phyloP scores from a whole-genome alignment of 2,888 invertebrate genomes.

The Campoplex capitator region DNA sequence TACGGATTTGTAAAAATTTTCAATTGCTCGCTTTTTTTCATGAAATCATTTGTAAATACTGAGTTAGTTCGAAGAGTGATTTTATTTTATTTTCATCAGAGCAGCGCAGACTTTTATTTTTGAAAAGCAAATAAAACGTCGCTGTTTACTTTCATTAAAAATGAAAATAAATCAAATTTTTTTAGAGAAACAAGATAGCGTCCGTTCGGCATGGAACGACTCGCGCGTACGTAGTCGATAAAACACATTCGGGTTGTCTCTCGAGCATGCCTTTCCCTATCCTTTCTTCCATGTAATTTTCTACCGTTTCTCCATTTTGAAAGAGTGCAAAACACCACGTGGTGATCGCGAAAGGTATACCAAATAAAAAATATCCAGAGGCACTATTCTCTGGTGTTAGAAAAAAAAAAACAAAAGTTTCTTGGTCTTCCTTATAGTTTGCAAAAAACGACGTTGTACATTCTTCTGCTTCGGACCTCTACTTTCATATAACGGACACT shows the following conservation, averaged over 20 bases:
- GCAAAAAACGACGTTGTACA: not conserved
- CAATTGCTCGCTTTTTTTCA: not conserved
- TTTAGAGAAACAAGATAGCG: not conserved
- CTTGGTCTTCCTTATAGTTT: conserved; percentile 26
- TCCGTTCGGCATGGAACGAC: not conserved
- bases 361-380: conserved; percentile 36
- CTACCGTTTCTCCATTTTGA: conserved; percentile 37
- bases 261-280: conserved; percentile 45
- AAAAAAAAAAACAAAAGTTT: conserved; percentile 7
- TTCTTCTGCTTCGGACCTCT: conserved; percentile 10
- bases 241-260: conserved; percentile 52
- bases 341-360: conserved; percentile 30
- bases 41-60: too few species aligned
- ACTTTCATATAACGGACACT: conserved; percentile 9
- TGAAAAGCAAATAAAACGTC: too few species aligned
- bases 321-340: conserved; percentile 11
- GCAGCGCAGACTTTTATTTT: not conserved
- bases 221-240: not conserved
- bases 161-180: not conserved
- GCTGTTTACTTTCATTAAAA: not conserved
- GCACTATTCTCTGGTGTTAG: not conserved
- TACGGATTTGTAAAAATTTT: not conserved
- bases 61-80: not conserved
- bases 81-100: not conserved
- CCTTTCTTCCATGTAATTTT: conserved; percentile 36